Conservation (phyloP, 2,797 vertebrate species). For the Leuciscus waleckii region DNA sequence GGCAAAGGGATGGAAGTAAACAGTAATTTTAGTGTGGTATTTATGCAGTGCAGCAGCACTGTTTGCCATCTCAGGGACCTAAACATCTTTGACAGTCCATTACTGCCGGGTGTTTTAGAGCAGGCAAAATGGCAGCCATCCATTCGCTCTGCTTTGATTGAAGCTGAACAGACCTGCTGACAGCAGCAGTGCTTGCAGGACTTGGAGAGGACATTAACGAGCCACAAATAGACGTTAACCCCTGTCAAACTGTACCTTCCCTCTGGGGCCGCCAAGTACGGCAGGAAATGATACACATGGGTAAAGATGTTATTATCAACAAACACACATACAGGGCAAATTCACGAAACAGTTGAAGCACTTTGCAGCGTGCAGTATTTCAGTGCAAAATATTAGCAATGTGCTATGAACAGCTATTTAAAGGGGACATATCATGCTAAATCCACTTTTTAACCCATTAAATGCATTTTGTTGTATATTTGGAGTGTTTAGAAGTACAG, state of each 20-base stretch:
- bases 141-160: conserved; percentile 70
- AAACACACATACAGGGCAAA: conserved; percentile 11
- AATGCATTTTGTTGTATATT: no score
- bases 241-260: conserved; percentile 49
- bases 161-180: conserved; percentile 67
- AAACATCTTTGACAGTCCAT: conserved; percentile 70
- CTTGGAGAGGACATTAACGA: conserved; percentile 62
- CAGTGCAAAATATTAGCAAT: not conserved
- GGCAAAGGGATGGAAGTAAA: conserved; percentile 64
- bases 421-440: no score
- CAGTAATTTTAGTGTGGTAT: conserved; percentile 65
- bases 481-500: no score
- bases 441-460: no score
- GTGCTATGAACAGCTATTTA: not conserved
- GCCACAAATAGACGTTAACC: conserved; percentile 64
- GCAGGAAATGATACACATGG: conserved; percentile 17
- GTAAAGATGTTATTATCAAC: conserved; percentile 23
- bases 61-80: conserved; percentile 67
- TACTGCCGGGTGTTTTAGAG: conserved; percentile 60
- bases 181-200: conserved; percentile 57
- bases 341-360: not conserved
- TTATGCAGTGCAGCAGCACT: conserved; percentile 62
- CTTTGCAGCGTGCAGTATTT: not conserved
- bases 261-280: conserved; percentile 33
- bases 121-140: conserved; percentile 54